Base-by-base conservation (phyloP, 2,113 vertebrate genomes). In the Furnarius figulus region DNA sequence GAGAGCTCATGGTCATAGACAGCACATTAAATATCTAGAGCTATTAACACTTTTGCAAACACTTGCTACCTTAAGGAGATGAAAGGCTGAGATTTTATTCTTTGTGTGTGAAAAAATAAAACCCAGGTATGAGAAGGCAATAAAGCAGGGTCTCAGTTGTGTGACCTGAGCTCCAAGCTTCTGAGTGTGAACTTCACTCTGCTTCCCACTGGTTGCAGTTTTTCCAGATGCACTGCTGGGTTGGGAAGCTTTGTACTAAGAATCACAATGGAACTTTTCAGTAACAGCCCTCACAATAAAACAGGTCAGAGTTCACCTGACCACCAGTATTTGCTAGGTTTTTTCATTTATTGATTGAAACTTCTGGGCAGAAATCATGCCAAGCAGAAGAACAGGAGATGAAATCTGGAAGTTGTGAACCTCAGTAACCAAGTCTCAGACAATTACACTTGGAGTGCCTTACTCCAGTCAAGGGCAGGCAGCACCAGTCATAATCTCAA, bases 21-120 rank as follows among this genome's bases (percentile, higher is more conserved):
- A 68, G 39, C 4, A 17, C 37, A 85, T 21, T 79, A 63, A 67
- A 63, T 23, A 58, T 63, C 47, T 39, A 67, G 7, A 55, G 17
- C 14, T 67, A n/a, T 8, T 33, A 63, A 37, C 22, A 49, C 0
- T 0, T 59, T 42, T 79, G 58, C 0, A 2, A 74, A n/a, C 13
- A 18, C 25, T 63, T 0, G 0, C 37, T 44, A 59, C 8, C 14
- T 17, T 49, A 75, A 40, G 53, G 39, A 62, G 58, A 31, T 14
- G 44, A 71, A 81, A 46, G 30, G 28, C 21, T 79, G 22, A 7
- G 35, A 47, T 87, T 85, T 63, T 35, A 58, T 15, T 30, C 24
- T 49, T 3, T 22, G 5, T 2, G 1, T 9, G 8, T 28, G 35
- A 86, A 47, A 52, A 14, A 11, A 0, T 0, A 46, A 46, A 46